These are phyloP conservation scores for Peromyscus californicus DNA, from an alignment of 2,113 vertebrate genomes.

Conservation along the genomic window DNA sequence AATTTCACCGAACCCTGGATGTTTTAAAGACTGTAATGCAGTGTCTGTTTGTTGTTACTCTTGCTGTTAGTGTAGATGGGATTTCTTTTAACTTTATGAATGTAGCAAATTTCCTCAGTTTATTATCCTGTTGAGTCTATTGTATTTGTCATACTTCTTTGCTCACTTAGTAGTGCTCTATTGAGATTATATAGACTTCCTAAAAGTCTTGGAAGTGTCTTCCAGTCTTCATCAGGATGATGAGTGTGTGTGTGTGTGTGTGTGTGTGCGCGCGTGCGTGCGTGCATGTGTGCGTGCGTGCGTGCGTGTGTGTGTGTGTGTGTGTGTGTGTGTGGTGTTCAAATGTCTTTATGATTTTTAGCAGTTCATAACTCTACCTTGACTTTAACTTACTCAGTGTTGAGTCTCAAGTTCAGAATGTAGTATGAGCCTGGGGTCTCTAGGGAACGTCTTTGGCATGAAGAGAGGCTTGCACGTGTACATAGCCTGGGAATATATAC, in stretches of 20 bases:
- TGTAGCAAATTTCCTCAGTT: background rate
- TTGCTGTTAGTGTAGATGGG: background rate
- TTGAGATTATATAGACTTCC: background rate
- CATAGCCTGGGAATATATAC: background rate
- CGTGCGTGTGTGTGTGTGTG: background rate
- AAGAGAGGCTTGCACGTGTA: background rate
- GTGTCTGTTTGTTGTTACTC: background rate
- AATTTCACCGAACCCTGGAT: background rate
- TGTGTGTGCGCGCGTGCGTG: background rate
- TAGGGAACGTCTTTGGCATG: background rate
- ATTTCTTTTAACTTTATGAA: background rate
- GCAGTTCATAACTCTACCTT: background rate
- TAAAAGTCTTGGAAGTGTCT: background rate
- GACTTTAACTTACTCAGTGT: background rate
- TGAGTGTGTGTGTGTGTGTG: background rate
- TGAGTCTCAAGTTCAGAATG: background rate
- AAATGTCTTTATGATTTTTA: background rate
- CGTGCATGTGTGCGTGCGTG: background rate
- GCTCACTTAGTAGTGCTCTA: background rate
- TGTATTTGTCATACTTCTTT: background rate
- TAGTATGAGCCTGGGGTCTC: background rate
- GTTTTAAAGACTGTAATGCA: background rate
- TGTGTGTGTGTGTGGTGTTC: background rate
- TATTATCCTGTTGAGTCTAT: background rate
- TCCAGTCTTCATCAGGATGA: background rate